A percentile compares a stretch with the other conserved stretches of the same genome.
These are phyloP conservation scores for Anarrhichthys ocellatus DNA, from an alignment of 2,113 vertebrate species.

Conservation along the genomic window DNA sequence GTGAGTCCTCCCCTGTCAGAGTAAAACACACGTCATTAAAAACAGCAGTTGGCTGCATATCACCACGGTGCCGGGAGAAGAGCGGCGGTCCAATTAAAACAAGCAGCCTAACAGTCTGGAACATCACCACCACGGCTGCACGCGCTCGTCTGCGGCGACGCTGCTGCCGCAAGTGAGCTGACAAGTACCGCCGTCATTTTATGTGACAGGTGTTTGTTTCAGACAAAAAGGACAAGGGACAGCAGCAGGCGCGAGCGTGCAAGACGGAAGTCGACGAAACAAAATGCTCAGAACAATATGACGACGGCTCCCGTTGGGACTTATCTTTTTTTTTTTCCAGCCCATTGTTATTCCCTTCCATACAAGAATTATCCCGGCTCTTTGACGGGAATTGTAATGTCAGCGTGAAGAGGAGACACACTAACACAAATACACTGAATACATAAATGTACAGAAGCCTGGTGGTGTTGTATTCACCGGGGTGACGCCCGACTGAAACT, in stretches of 20 bases:
- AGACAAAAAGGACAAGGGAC: slow-evolving; percentile 62
- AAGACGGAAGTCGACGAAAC: slow-evolving; percentile 38
- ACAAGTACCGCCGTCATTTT: slow-evolving; percentile 63
- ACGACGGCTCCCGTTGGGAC: slow-evolving; percentile 50
- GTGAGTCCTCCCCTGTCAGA: slow-evolving; percentile 35
- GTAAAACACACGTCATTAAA: slow-evolving; percentile 45
- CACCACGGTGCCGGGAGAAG: slow-evolving; percentile 37
- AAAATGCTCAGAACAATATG: slow-evolving; percentile 53
- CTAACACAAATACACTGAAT: slow-evolving; percentile 27
- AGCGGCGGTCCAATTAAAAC: slow-evolving; percentile 70
- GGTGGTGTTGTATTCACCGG: slow-evolving; percentile 20
- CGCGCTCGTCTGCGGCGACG: slow-evolving; percentile 20
- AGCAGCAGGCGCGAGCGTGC: slow-evolving; percentile 37
- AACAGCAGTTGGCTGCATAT: slow-evolving; percentile 52
- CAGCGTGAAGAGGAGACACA: slow-evolving; percentile 30
- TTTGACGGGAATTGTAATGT: slow-evolving; percentile 58
- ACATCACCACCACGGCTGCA: slow-evolving; percentile 45
- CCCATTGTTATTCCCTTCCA: slow-evolving; percentile 59
- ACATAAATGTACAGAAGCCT: slow-evolving; percentile 26
- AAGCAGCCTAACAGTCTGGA: slow-evolving; percentile 60
- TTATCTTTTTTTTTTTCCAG: slow-evolving; percentile 41
- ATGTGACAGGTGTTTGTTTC: slow-evolving; percentile 65
- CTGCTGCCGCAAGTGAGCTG: slow-evolving; percentile 56
- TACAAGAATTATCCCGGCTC: slow-evolving; percentile 44
- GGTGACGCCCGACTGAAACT: slow-evolving; percentile 14